Base-by-base conservation (phyloP, 2,113 vertebrate genomes). In the Pithys albifrons region DNA sequence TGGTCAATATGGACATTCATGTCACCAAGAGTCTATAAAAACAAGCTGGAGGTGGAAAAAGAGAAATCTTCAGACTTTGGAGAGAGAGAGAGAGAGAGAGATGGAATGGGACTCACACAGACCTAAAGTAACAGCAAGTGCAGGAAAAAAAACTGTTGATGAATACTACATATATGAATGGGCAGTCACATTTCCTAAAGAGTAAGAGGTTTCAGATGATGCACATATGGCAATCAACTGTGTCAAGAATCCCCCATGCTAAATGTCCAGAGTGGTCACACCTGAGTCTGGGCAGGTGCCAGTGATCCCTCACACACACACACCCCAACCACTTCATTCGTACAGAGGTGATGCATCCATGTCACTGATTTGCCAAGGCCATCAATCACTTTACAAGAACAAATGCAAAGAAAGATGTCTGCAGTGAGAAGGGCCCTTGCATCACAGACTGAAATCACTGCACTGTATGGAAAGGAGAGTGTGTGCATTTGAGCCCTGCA, bases 261-360 rank as follows among this genome's bases (percentile, higher is more conserved):
- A 20, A 48, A 37, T 49, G 25, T 70, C 49, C 16, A 0, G 1
- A 28, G 25, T 1, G 13, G 12, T 62, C 35, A 33, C 43, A 27
- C 2, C 1, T 14, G 45, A 58, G 55, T 17, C 5, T 1, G 24
- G 37, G 49, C 49, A 51, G 41, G 67, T 28, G 5, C 16, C 4
- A 51, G 48, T 1, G 19, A 33, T 9, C 29, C 19, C 39, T 5
- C 37, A 41, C 15, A 33, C 37, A 16, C 37, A 15, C 45, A n/a
- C 20, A 14, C 25, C 12, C 13, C 10, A 18, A n/a, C 25, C 27
- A 3, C 27, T 75, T 65, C 62, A 31, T 0, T 1, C 3, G 1
- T 4, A 28, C 0, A 19, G 48, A 52, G 18, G 24, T 2, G 3
- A 18, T 3, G 14, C 9, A 57, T 6, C 57, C 7, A 2, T 1